These are phyloP conservation scores for Cladopsammia gracilis DNA, from an alignment of 64 coral and sea anemone genomes.

Conservation along the genomic window DNA sequence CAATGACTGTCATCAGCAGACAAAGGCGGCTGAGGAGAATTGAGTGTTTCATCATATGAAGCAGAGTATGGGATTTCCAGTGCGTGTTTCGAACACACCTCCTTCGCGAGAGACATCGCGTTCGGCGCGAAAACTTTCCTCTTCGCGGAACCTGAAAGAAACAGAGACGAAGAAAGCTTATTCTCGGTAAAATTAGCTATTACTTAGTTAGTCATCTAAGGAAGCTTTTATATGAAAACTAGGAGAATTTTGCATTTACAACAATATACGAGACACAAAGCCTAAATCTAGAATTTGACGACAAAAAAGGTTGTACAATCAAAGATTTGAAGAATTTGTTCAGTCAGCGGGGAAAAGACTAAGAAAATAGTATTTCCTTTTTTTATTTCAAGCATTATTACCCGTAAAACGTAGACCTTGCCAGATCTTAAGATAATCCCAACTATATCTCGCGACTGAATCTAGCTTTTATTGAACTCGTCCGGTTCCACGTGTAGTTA, in stretches of 20 bases:
- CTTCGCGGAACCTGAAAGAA: not conserved
- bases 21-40: constrained; percentile 68
- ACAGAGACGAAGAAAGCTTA: not conserved
- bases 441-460: too few species aligned
- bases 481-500: too few species aligned
- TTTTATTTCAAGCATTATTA: not conserved
- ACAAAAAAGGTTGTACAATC: too few species aligned
- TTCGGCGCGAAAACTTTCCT: not conserved
- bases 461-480: too few species aligned
- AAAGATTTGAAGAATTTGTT: too few species aligned
- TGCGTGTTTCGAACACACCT: constrained; percentile 26
- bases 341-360: too few species aligned
- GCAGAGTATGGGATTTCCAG: constrained; percentile 8
- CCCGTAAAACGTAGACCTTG: not conserved
- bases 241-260: constrained; percentile 21
- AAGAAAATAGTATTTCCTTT: not conserved
- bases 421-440: too few species aligned
- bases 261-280: not conserved
- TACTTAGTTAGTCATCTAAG: too few species aligned
- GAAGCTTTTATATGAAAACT: not conserved
- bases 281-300: not conserved
- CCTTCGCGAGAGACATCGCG: constrained; percentile 25
- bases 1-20: constrained; percentile 77
- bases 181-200: not conserved
- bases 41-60: not conserved